phyloP scores from a whole-genome alignment of 2,888 invertebrate species.

The Epinotia nisella region DNA sequence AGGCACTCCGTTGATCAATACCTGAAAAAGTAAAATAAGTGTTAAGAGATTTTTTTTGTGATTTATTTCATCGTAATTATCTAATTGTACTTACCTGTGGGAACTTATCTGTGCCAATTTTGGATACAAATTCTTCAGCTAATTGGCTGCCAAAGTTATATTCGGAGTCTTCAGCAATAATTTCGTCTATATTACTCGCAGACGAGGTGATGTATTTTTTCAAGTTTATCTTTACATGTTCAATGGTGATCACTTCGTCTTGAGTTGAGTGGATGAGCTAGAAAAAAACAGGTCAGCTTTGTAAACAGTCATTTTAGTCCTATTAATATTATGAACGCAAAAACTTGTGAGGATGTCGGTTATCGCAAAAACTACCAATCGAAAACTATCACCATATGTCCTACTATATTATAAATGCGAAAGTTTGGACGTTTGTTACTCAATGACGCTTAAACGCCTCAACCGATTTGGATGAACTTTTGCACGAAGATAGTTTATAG shows the following conservation, averaged over 20 bases:
- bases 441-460: too few species aligned
- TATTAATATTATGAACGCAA: too few species aligned
- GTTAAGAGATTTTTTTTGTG: background rate
- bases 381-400: too few species aligned
- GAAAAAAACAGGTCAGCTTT: slow-evolving; percentile 43
- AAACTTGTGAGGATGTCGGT: too few species aligned
- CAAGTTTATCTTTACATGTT: slow-evolving; percentile 89
- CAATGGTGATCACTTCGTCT: slow-evolving; percentile 82
- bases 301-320: background rate
- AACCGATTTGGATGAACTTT: too few species aligned
- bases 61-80: too few species aligned
- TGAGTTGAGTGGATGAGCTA: slow-evolving; percentile 67
- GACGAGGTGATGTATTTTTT: slow-evolving; percentile 75
- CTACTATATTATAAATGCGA: too few species aligned
- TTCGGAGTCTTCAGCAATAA: slow-evolving; percentile 94
- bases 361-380: too few species aligned
- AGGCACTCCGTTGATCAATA: slow-evolving; percentile 96
- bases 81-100: slow-evolving; percentile 82
- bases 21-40: slow-evolving; percentile 75
- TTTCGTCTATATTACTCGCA: slow-evolving; percentile 87
- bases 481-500: too few species aligned
- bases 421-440: too few species aligned
- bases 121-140: slow-evolving; percentile 90
- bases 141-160: slow-evolving; percentile 95
- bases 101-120: slow-evolving; percentile 88